Evolutionary conservation across 2,888 invertebrate genomes (phyloP).

Genomic region (Eristalis tenax): DNA sequence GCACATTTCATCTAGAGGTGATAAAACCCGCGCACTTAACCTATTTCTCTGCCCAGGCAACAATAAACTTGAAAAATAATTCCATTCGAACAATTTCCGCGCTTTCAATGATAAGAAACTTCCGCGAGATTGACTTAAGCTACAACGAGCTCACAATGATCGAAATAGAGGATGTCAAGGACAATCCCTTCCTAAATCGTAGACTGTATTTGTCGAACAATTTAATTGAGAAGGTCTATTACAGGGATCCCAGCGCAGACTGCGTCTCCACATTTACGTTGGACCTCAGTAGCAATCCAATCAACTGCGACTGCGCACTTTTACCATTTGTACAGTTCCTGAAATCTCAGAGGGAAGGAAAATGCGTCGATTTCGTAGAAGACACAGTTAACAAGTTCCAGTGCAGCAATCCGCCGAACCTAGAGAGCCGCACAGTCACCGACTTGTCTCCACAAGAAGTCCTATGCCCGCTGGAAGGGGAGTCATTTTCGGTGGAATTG

Average conservation of each 20-base stretch:
- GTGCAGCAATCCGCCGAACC: conserved; percentile 79
- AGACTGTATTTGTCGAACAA: conserved; percentile 83
- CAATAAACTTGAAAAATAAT: no score
- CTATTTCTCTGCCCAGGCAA: not conserved
- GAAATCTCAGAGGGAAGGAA: conserved; percentile 20
- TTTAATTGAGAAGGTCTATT: conserved; percentile 82
- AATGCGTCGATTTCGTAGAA: conserved; percentile 72
- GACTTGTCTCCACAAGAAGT: conserved; percentile 81
- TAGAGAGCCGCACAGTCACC: conserved; percentile 72
- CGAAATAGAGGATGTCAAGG: no score
- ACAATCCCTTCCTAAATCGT: not conserved
- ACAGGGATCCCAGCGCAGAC: no score
- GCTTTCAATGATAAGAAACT: no score
- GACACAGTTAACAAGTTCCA: conserved; percentile 79
- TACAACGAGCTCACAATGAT: conserved; percentile 84
- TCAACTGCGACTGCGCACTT: conserved; percentile 84
- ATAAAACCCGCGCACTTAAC: conserved; percentile 76
- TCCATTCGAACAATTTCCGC: no score
- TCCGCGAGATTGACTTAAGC: conserved; percentile 83
- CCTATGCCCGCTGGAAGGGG: conserved; percentile 81
- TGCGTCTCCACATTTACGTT: no score
- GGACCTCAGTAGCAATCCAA: conserved; percentile 83
- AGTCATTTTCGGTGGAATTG: conserved; percentile 74
- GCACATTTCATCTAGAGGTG: no score
- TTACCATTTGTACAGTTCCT: no score